phyloP scores from a whole-genome alignment of 2,113 vertebrate species.

The Pelusios castaneus region DNA sequence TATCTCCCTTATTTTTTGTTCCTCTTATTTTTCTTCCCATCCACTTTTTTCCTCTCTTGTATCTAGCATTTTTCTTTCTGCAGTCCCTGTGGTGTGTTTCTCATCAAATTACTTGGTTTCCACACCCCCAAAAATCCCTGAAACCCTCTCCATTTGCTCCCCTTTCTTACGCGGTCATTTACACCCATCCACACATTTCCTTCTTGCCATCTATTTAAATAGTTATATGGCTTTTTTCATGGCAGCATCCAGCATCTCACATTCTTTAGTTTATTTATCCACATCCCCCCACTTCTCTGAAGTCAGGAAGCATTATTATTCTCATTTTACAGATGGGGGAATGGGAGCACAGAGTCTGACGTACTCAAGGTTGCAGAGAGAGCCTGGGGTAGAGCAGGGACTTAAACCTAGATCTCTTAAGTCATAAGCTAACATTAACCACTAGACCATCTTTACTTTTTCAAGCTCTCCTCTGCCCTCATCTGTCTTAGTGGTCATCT shows the following conservation, averaged over 20 bases:
- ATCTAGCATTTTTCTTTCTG: not conserved
- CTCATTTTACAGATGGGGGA: not conserved
- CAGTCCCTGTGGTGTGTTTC: not conserved
- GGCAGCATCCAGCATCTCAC: not conserved
- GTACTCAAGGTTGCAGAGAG: not conserved
- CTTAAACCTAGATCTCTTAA: not conserved
- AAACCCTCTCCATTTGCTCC: not conserved
- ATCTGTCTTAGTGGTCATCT: not conserved
- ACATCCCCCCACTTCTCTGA: not conserved
- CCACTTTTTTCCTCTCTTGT: not conserved
- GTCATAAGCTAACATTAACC: not conserved
- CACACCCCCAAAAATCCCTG: conserved; percentile 5
- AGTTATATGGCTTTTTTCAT: not conserved
- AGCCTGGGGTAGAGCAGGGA: not conserved
- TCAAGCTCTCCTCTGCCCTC: not conserved
- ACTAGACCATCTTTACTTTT: not conserved
- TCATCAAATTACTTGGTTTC: conserved; percentile 23
- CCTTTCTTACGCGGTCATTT: not conserved
- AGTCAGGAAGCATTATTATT: not conserved
- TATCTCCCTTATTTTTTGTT: conserved; percentile 29
- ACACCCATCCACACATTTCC: not conserved
- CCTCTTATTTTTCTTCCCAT: conserved; percentile 42
- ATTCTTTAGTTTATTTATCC: not conserved
- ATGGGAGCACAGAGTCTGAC: not conserved
- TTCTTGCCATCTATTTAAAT: not conserved